Evolutionary conservation across 2,888 invertebrate species (phyloP).

Genomic region (Hedya salicella): DNA sequence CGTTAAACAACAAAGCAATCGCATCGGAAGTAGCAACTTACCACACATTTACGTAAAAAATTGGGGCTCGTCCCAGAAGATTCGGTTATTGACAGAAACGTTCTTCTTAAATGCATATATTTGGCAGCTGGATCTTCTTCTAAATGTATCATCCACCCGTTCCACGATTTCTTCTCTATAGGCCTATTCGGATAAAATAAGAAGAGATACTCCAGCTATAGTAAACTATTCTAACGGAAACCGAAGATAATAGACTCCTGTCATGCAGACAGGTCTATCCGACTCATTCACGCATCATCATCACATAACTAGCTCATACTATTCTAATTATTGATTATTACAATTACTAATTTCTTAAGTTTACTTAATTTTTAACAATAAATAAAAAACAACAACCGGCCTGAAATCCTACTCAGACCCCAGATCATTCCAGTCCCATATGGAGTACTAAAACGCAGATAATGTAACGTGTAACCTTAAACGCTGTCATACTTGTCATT

Average conservation of each 20-base stretch:
- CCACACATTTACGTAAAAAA: constrained; percentile 27
- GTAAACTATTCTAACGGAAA: constrained; percentile 4
- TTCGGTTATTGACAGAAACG: constrained; percentile 18
- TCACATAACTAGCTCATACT: too few relatives aligned
- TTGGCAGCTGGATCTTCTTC: constrained; percentile 34
- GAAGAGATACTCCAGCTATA: constrained; percentile 4
- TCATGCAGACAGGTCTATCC: background rate
- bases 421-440: too few relatives aligned
- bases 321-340: too few relatives aligned
- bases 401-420: too few relatives aligned
- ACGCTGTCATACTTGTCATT: too few relatives aligned
- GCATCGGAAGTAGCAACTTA: constrained; percentile 30
- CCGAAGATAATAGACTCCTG: background rate
- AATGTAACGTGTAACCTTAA: too few relatives aligned
- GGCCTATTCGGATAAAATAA: constrained; percentile 33
- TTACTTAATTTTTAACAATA: too few relatives aligned
- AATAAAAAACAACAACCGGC: too few relatives aligned
- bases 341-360: too few relatives aligned
- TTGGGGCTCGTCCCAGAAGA: constrained; percentile 29
- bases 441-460: too few relatives aligned
- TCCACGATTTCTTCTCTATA: constrained; percentile 33
- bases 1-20: constrained; percentile 29
- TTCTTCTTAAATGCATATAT: constrained; percentile 35
- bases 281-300: background rate
- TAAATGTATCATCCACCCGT: constrained; percentile 30